Evolutionary conservation across 1,140 invertebrate genomes (phyloP), one percentile per base, ranked within the genome.

Genomic region (Zaprionus camerounensis): DNA sequence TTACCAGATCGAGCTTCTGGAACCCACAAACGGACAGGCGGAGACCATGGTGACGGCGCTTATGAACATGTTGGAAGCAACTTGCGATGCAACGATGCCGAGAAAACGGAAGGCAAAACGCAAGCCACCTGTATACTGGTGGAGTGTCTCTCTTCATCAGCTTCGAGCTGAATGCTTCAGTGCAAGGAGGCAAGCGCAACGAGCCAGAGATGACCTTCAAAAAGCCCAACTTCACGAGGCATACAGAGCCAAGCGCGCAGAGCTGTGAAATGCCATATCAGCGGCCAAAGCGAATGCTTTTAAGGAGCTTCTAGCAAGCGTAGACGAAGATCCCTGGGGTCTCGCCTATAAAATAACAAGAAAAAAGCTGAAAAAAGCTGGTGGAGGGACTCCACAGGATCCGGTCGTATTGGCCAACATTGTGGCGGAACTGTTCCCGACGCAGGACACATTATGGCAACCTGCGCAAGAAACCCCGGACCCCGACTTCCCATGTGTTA

Each of bases 61-160:
- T 3, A 22, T 53, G 20, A 53, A 13, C 6, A 20, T 22, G 22
- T 22, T 53, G n/a, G 20, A 12, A 26, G 49, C 49, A 24, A 24
- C 20, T 24, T 55, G 53, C 26, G 53, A 55, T 15, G 20, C 53
- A 26, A n/a, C 24, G 22, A 55, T 55, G 53, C 53, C 53, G 24
- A 7, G 15, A 55, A 55, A 15, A 31, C 7, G 28, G 7, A 31
- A 31, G 28, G 1, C 13, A 1, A 24, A 28, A 26, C 53, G 26
- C 53, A 55, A 28, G 53, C 26, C 53, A 6, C 53, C 28, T 31
- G 28, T 31, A 9, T 31, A 31, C 28, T 31, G 28, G 20, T 53
- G 22, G 20, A 53, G 11, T 24, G 20, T 6, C 49, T 22, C 49
- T 17, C 12, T 53, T 4, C 2, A 53, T 11, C 11, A 53, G 20